Conservation (phyloP, 2,797 vertebrate species). For the Sarcoramphus papa region DNA sequence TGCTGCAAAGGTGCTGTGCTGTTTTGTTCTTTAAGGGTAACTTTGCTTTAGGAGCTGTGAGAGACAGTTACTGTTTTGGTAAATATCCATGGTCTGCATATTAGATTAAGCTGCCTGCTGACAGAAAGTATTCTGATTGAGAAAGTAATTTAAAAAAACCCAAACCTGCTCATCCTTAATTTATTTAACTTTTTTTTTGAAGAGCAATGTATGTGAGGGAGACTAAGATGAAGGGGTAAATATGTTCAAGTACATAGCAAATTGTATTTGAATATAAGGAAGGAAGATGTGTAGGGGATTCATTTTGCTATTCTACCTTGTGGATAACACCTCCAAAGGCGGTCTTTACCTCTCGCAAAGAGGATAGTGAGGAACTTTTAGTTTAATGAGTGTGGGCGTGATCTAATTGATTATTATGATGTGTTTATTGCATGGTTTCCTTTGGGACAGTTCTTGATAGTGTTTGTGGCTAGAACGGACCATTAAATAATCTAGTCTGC, state of each 20-base stretch:
- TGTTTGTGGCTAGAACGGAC: not conserved
- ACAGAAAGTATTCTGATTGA: slow-evolving; percentile 5
- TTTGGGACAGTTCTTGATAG: not conserved
- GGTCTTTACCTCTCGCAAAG: not conserved
- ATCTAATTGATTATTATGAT: not conserved
- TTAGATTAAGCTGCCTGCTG: not conserved
- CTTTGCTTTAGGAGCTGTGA: not conserved
- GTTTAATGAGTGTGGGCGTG: not conserved
- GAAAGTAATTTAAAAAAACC: not conserved
- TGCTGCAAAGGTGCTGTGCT: not conserved
- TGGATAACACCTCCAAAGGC: not conserved
- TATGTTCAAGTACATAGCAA: not conserved
- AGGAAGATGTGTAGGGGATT: not conserved
- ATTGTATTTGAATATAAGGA: not conserved
- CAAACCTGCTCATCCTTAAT: not conserved
- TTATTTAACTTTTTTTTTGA: not conserved
- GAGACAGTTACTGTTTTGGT: not conserved
- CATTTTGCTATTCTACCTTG: not conserved
- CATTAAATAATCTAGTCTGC: not conserved
- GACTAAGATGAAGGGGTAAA: not conserved
- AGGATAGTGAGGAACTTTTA: not conserved
- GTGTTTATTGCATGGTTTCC: not conserved
- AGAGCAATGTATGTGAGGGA: not conserved
- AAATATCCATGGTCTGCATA: not conserved
- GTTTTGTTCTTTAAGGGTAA: not conserved